Base-by-base conservation (phyloP, 2,113 vertebrate species). In the Pelusios castaneus region DNA sequence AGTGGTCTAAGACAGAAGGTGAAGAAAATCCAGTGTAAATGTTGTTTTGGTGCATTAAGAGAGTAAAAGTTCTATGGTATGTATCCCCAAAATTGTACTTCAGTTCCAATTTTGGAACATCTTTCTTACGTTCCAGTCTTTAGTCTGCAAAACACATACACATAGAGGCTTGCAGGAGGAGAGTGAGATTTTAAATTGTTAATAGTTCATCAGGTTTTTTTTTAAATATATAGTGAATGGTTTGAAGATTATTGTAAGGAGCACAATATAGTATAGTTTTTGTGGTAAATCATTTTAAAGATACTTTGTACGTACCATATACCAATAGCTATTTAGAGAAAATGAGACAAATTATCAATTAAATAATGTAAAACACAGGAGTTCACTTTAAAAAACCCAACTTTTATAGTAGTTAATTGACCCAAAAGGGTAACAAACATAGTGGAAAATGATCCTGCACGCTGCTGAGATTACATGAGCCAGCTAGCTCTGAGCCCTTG, bases 341-440 rank as follows among this genome's bases (percentile, higher is more conserved):
- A 67, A 45, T 41, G 24, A 41, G 9, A 2, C 3, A 45, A 43
- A 41, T n/a, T 52, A 55, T 1, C 58, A 43, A 82, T 25, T 21
- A n/a, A 56, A 22, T 80, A 31, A 25, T 47, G 19, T 0, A 0
- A 9, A 31, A 27, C 16, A 12, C 10, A 34, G 6, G 43, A 83
- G 1, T 0, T 58, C 70, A n/a, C 1, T 19, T 25, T 60, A 25
- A 1, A 38, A 52, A 52, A 76, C n/a, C n/a, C n/a, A n/a, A 45
- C 25, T 43, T 27, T 38, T 27, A 2, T 41, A 51, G 38, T 12
- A 2, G 56, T 9, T 27, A 80, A 55, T 3, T 38, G 10, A 51
- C 41, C 22, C 43, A 9, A n/a, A 58, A 83, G 45, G 34, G 41
- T 16, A 76, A 76, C 45, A 47, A 47, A 2, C 8, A 2, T 0